Conservation (phyloP, 2,113 vertebrate genomes). For the Zootoca vivipara region DNA sequence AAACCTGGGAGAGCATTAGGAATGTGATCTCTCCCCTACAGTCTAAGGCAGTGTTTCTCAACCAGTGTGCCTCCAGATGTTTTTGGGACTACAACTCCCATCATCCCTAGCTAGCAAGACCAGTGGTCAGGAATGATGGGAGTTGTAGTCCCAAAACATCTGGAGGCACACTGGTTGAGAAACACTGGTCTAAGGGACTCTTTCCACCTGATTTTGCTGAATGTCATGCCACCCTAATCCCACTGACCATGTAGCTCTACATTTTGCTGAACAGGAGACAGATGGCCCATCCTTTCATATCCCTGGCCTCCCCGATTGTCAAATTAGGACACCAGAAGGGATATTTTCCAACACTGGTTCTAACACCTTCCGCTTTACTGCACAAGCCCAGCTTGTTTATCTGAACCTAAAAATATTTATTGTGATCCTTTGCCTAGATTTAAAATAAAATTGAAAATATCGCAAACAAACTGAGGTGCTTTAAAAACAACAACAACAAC, state of each 20-base stretch:
- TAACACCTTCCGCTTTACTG: not conserved
- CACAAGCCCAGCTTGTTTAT: not conserved
- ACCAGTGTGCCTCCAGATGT: no score
- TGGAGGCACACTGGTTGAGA: no score
- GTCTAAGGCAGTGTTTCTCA: no score
- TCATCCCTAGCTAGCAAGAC: no score
- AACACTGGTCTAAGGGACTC: not conserved
- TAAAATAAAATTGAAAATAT: slow-evolving; percentile 56
- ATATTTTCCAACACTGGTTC: not conserved
- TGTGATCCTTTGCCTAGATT: slow-evolving; percentile 55
- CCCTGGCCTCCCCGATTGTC: not conserved
- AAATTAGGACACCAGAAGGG: not conserved
- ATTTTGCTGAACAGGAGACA: not conserved
- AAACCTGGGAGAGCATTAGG: not conserved
- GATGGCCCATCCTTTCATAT: not conserved
- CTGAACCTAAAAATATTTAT: not conserved
- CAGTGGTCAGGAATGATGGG: no score
- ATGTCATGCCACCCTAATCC: not conserved
- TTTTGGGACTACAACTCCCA: no score
- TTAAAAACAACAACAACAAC: slow-evolving; percentile 28
- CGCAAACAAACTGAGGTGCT: slow-evolving; percentile 28
- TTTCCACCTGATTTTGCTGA: not conserved
- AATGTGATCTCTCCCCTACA: not conserved
- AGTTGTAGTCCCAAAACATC: no score
- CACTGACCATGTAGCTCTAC: not conserved